Conservation (phyloP, 2,113 vertebrate genomes). For the Centropristis striata region DNA sequence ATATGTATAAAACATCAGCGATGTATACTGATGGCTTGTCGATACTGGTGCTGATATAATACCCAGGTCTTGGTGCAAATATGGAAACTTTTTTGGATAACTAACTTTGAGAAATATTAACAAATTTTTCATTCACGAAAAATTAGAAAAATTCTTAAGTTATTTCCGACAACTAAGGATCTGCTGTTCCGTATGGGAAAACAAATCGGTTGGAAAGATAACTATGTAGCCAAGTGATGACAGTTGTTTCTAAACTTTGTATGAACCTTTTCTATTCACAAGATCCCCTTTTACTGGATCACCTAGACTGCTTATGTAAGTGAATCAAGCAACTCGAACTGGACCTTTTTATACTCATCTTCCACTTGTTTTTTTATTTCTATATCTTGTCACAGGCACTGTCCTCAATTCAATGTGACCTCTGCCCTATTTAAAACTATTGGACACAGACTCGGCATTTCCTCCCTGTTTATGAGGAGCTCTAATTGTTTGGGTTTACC, state of each 20-base stretch:
- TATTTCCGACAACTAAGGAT: no score
- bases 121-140: no score
- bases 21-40: background rate
- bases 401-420: no score
- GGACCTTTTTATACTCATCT: slow-evolving; percentile 18
- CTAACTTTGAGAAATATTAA: background rate
- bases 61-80: background rate
- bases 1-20: background rate
- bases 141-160: no score
- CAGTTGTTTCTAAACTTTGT: background rate
- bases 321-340: slow-evolving; percentile 13
- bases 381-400: no score
- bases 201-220: background rate
- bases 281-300: no score
- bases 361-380: background rate
- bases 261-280: background rate
- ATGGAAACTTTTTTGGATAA: background rate
- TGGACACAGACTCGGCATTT: no score
- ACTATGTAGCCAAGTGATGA: background rate
- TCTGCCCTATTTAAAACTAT: no score
- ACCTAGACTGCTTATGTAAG: no score
- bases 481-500: no score
- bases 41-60: background rate
- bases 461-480: no score
- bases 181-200: background rate